Conservation (phyloP, 2,888 invertebrate species). For the Podabrus alpinus region DNA sequence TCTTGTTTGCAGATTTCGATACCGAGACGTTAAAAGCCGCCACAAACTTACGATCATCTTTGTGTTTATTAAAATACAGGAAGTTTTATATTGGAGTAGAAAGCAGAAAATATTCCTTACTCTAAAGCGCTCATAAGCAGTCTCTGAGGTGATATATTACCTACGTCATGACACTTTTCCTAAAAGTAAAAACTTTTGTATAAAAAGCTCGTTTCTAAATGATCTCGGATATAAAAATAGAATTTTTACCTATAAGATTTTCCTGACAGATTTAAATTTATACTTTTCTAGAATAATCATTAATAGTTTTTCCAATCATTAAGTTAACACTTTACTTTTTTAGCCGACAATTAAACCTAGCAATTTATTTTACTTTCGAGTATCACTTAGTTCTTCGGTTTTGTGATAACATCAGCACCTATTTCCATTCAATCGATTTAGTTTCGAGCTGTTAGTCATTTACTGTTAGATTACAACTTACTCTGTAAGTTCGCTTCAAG, state of each 20-base stretch:
- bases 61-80: constrained; percentile 17
- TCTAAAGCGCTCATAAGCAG: constrained; percentile 8
- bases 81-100: constrained; percentile 19
- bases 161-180: constrained; percentile 20
- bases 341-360: neutral
- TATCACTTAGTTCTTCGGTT: neutral
- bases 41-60: constrained; percentile 2
- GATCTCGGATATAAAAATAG: constrained; percentile 25
- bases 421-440: neutral
- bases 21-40: constrained; percentile 1
- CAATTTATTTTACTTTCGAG: neutral
- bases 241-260: constrained; percentile 22
- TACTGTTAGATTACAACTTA: neutral
- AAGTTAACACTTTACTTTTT: neutral
- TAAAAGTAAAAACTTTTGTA: constrained; percentile 21
- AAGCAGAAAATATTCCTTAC: constrained; percentile 15
- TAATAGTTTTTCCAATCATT: neutral
- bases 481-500: neutral
- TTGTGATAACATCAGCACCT: neutral
- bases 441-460: neutral
- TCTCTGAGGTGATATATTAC: constrained; percentile 25
- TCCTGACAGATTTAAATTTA: constrained; percentile 21
- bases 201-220: constrained; percentile 22
- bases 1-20: constrained; percentile 10
- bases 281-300: constrained; percentile 6